Base-by-base conservation (phyloP, 2,113 vertebrate species). In the Daboia siamensis region DNA sequence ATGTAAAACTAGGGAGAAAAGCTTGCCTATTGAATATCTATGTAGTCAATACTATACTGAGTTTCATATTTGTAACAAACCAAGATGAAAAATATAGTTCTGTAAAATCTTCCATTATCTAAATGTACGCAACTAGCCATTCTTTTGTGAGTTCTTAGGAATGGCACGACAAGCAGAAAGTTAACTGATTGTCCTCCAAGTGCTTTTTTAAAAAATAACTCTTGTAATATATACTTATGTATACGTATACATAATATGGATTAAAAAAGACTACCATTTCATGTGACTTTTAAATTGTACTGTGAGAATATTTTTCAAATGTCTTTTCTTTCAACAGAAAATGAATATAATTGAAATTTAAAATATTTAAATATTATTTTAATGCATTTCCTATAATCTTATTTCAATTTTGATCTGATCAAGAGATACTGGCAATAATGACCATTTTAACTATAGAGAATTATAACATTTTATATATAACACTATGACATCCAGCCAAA, bases 1-100 rank as follows among this genome's bases (percentile, higher is more conserved):
- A 91, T 61, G 74, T 90, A 93, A 93, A 86, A 61, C 87, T 91
- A 88, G 54, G 20, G 26, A 89, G 80, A 93, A 91, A 86, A 91
- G 91, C 90, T 21, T 51, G 0, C 54, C 44, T 33, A 7, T 46
- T 64, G 64, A 85, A 12, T 48, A 59, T 89, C 88, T 86, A 91
- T 85, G 57, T 89, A 46, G 55, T 80, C 69, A 33, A 20, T 80
- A 21, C 15, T 39, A 2, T 44, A 44, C 17, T 21, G 74, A 20
- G 33, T 80, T 69, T 33, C 64, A 17, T 69, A 69, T 69, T 33
- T 80, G 74, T 39, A 80, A 80, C 74, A 80, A 80, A 80, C 33
- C 6, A 20, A 80, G 20, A 80, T 39, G 33, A 39, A 80, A 80
- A 3, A 74, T 33, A 80, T 39, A 54, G 61, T 69, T 84, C 21